Base-by-base conservation (phyloP, 2,888 invertebrate genomes). In the Tenthredo scrophulariae region DNA sequence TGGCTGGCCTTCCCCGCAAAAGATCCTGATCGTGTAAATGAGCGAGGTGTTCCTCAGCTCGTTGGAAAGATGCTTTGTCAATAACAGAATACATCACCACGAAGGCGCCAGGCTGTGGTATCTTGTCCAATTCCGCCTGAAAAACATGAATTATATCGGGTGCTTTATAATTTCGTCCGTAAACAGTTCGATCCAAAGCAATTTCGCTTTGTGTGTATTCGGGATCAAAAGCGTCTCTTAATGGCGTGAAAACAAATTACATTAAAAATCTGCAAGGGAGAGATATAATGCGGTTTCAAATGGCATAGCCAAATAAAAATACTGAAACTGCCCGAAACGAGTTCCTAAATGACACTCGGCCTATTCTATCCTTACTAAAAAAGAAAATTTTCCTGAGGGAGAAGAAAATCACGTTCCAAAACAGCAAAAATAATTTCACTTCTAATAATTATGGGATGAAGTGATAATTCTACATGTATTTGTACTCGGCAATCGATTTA, bases 1-100 rank as follows among this genome's bases (percentile, higher is more conserved):
- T 96, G 67, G 97, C 96, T 0, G 98, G 97, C 88, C 97, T 94
- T 43, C 96, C 95, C 85, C 97, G 94, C 86, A 97, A 94, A 93
- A 97, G 95, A 92, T 97, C 97, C 91, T 96, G 95, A 93, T 97
- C 97, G 91, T 97, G 96, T 46, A 98, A 94, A 89, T 96, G 95
- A 75, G 96, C 96, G 85, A 98, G 92, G 89, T 97, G 97, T 89
- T 96, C 96, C 92, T 97, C 97, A 7, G 97, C 97, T 89, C 96
- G 96, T 92, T 97, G 96, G 94, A 97, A 98, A 89, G 97, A 97
- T 46, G 97, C 96, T 93, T 97, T 97, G 94, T 98, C 98, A 88
- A 98, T 97, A 89, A 98, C 98, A 7, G 98, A 98, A 94, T 97
- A 98, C 91, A 98, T 96, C 83, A 98, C 96, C 65, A 98, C 95